These are phyloP conservation scores for Phymatocera aterrima DNA, from an alignment of 2,888 invertebrate genomes.

Conservation along the genomic window DNA sequence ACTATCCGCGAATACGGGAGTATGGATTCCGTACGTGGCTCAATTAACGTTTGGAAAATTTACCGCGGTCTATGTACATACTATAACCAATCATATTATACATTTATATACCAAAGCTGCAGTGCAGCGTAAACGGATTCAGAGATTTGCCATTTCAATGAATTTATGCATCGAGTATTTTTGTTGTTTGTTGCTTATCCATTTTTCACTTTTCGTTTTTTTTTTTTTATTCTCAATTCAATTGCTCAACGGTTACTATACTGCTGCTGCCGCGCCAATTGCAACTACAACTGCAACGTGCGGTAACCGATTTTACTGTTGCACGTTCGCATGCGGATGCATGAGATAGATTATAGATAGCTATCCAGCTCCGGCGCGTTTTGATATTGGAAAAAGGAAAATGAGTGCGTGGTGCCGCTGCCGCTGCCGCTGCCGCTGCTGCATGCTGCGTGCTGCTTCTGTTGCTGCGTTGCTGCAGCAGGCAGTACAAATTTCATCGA, in stretches of 20 bases:
- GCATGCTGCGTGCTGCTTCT: neutral
- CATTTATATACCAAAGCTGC: slow-evolving; percentile 24
- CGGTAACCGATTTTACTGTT: no score
- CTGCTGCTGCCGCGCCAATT: neutral
- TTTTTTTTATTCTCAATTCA: slow-evolving; percentile 12
- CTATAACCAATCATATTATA: slow-evolving; percentile 34
- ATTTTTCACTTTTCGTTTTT: neutral
- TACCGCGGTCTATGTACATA: no score
- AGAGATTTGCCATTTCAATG: slow-evolving; percentile 37
- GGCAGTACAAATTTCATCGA: no score
- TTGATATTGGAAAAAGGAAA: no score
- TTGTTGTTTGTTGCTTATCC: neutral
- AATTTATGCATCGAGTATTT: slow-evolving; percentile 22
- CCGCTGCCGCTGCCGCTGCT: neutral
- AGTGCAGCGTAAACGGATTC: slow-evolving; percentile 38
- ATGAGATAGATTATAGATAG: no score
- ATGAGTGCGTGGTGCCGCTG: no score
- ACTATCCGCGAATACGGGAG: no score
- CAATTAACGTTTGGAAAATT: no score
- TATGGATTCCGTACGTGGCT: no score
- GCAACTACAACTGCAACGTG: neutral
- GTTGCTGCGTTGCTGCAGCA: no score
- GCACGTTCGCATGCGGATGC: no score
- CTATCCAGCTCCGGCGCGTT: no score
- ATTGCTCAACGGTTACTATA: slow-evolving; percentile 16